A percentile compares a stretch with the other conserved stretches of the same genome.
These are phyloP conservation scores for Simalia tracyae DNA, from an alignment of 2,797 vertebrate genomes.

Conservation along the genomic window DNA sequence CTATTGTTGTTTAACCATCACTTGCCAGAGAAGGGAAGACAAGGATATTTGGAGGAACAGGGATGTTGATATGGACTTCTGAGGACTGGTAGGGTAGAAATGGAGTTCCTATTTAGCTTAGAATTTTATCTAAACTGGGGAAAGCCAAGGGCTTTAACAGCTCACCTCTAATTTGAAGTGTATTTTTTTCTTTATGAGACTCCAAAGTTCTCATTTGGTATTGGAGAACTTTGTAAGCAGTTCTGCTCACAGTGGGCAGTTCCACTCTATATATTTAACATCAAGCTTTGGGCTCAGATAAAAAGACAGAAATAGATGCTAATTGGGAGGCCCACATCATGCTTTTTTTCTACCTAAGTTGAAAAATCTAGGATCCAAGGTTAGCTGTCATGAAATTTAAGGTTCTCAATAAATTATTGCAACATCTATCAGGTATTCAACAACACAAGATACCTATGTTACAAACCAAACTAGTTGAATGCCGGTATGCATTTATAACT, in stretches of 20 bases:
- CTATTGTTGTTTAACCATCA: neutral
- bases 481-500: neutral
- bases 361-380: constrained; percentile 18
- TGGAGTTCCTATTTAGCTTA: neutral
- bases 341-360: constrained; percentile 1
- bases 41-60: neutral
- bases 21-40: neutral
- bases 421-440: neutral
- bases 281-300: neutral
- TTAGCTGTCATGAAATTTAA: constrained; percentile 6
- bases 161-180: neutral
- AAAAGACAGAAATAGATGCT: neutral
- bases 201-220: neutral
- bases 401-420: neutral
- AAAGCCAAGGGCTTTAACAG: neutral
- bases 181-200: neutral
- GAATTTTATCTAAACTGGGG: neutral
- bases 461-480: neutral
- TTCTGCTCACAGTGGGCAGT: neutral
- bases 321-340: neutral
- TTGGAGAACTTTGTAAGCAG: neutral
- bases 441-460: neutral
- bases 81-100: neutral
- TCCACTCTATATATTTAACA: neutral
- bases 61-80: neutral